phyloP scores from a whole-genome alignment of 2,888 invertebrate species.

The Cryptocephalus primarius region DNA sequence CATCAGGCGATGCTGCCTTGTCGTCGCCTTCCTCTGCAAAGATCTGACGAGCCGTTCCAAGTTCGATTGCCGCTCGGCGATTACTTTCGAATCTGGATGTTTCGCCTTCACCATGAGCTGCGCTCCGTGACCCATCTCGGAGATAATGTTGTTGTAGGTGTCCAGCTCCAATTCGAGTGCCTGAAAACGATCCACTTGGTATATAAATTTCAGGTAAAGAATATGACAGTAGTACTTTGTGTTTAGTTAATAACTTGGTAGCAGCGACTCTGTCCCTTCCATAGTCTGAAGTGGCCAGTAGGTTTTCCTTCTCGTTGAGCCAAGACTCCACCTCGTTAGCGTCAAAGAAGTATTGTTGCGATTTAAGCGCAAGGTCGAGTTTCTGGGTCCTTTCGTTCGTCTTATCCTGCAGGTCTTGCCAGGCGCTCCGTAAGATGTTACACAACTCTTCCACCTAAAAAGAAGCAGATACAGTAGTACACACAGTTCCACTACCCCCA shows the following conservation, averaged over 20 bases:
- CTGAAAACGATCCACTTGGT: conserved; percentile 33
- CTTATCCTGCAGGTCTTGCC: conserved; percentile 61
- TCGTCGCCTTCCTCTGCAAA: conserved; percentile 67
- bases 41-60: conserved; percentile 69
- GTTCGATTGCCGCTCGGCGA: conserved; percentile 63
- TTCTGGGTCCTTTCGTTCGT: conserved; percentile 62
- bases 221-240: conserved; percentile 54
- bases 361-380: conserved; percentile 75
- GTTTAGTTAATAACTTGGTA: conserved; percentile 85
- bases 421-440: conserved; percentile 56
- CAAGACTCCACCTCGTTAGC: conserved; percentile 87
- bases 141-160: conserved; percentile 82
- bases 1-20: conserved; percentile 75
- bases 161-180: conserved; percentile 83
- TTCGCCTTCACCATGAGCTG: conserved; percentile 67
- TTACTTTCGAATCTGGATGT: conserved; percentile 75
- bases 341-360: conserved; percentile 87
- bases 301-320: conserved; percentile 78
- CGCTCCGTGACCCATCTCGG: conserved; percentile 85
- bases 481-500: too few relatives aligned
- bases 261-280: conserved; percentile 86
- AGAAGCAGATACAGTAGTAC: conserved; percentile 1
- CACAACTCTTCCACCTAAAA: conserved; percentile 63
- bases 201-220: background rate
- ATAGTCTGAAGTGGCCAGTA: conserved; percentile 71